Evolutionary conservation across 2,797 vertebrate species (phyloP).

Genomic region (Melanotaenia boesemani): DNA sequence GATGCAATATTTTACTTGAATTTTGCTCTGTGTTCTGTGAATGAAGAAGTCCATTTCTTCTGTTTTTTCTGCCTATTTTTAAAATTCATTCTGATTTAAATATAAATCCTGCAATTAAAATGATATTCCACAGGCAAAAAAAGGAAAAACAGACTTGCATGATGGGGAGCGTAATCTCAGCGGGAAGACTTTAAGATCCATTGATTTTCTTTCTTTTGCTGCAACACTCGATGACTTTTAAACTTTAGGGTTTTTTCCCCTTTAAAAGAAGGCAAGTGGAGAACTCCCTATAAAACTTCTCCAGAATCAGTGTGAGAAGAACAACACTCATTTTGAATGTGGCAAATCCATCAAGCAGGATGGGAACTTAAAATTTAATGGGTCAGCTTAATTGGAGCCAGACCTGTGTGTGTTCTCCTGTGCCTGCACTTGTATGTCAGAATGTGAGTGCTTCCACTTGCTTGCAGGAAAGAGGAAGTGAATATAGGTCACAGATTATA

Average conservation of each 20-base stretch:
- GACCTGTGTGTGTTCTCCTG: conserved; percentile 12
- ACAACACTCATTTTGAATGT: conserved; percentile 5
- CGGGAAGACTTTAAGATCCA: conserved; percentile 1
- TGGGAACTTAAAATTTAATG: conserved; percentile 15
- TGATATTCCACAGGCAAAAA: not conserved
- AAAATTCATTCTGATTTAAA: not conserved
- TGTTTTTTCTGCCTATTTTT: no score
- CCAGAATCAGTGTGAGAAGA: not conserved
- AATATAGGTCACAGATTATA: conserved; percentile 70
- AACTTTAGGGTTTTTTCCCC: no score
- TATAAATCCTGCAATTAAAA: not conserved
- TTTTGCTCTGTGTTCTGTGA: no score
- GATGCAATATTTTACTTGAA: no score
- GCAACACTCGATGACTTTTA: not conserved
- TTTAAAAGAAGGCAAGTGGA: no score
- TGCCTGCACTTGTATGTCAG: conserved; percentile 13
- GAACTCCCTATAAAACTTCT: not conserved
- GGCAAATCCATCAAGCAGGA: conserved; percentile 24
- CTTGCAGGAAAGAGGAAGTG: conserved; percentile 53
- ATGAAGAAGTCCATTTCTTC: not conserved
- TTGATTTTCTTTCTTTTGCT: not conserved
- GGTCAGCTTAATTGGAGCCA: conserved; percentile 48
- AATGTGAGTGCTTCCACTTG: conserved; percentile 5
- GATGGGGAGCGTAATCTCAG: conserved; percentile 7
- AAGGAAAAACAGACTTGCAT: not conserved